A percentile compares a stretch with the other conserved stretches of the same genome.
These are phyloP conservation scores for Eupithecia centaureata DNA, from an alignment of 2,888 invertebrate genomes.

Conservation along the genomic window DNA sequence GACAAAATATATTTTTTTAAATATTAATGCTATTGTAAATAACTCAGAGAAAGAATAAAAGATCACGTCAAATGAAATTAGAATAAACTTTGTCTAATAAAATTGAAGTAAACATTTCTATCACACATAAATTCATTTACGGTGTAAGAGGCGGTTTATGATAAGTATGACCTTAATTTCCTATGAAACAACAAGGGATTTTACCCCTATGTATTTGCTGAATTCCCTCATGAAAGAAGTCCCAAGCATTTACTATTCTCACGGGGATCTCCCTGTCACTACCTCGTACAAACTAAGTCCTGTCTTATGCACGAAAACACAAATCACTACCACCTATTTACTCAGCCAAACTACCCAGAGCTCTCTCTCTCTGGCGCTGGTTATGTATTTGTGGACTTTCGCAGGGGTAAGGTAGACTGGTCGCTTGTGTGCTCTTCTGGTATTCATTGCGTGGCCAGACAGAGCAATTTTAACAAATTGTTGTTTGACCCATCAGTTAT, in stretches of 20 bases:
- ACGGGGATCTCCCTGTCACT: neutral
- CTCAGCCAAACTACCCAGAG: slow-evolving; percentile 32
- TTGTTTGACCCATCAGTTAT: neutral
- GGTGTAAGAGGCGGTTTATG: no score
- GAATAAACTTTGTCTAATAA: no score
- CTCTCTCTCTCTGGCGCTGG: neutral
- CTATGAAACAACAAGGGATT: no score
- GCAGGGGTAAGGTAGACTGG: slow-evolving; percentile 34
- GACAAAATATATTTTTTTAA: no score
- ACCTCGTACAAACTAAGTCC: slow-evolving; percentile 32
- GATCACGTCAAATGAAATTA: no score
- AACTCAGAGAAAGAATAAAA: no score
- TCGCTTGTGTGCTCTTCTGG: slow-evolving; percentile 42
- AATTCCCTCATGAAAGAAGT: neutral
- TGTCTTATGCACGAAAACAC: slow-evolving; percentile 35
- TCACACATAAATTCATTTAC: no score
- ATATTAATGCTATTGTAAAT: no score
- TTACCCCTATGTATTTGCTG: neutral
- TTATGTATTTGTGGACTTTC: neutral
- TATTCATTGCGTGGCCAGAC: slow-evolving; percentile 52
- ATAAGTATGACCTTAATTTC: no score
- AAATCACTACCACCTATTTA: slow-evolving; percentile 38
- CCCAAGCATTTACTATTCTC: neutral
- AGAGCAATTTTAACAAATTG: slow-evolving; percentile 50
- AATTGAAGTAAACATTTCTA: no score